Evolutionary conservation across 2,797 vertebrate species (phyloP), one percentile per base, ranked within the genome.

Genomic region (Paratrypauchen microcephalus): DNA sequence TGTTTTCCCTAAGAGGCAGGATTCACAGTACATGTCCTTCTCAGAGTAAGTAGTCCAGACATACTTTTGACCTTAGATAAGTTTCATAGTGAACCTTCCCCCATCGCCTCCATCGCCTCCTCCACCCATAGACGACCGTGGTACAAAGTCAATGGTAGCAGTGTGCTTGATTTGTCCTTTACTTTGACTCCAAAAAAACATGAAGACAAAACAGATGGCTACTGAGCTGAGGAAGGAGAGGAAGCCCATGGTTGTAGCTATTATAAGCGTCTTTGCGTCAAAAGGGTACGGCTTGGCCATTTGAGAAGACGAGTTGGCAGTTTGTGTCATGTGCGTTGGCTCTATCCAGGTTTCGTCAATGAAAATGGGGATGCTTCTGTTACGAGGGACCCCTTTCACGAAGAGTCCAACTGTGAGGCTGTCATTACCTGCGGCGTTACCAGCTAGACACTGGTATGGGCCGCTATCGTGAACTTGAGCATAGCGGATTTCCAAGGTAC

Each of bases 121-220:
- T 26, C 92, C 92, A 54, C 92, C 91, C 88, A 94, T 80, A 32
- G 94, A 91, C 73, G 93, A 78, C 2, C 90, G 91, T 6, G 94
- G 93, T 45, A 96, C 95, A 73, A 95, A 95, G 81, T 96, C 94
- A 30, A 96, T 94, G 16, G 92, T 94, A 26, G 94, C 93, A 0
- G 92, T 90, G 72, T 96, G 95, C 70, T 96, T 97, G 83, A 96
- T 95, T 66, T 94, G 94, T 19, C 96, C 96, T 75, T 94, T 95
- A 84, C 95, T 93, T 74, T 95, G 94, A 80, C 95, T 97, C 96
- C 95, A 98, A 76, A 97, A 93, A 78, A 96, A 95, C 81, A 98
- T 96, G 79, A 97, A 95, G 61, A 95, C 87, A 41, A 98, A 97
- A 68, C 96, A 98, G 55, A 97, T 92, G 50, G 91, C 92, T 47